A percentile compares a stretch with the other conserved stretches of the same genome.
These are phyloP conservation scores for Nomia melanderi DNA, from an alignment of 1,140 invertebrate species.

Conservation along the genomic window DNA sequence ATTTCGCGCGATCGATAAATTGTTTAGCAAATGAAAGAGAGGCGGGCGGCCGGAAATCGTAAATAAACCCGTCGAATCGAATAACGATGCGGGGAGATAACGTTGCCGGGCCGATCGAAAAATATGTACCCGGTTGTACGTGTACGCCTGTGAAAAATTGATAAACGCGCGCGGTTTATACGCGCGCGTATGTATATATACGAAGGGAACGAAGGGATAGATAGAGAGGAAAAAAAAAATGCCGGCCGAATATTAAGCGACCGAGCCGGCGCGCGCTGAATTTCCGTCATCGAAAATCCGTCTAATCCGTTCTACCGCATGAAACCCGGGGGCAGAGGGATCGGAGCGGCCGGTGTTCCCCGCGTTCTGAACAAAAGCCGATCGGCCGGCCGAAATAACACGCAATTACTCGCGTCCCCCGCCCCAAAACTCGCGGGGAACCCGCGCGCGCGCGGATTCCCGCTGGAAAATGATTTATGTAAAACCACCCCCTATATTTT, in stretches of 20 bases:
- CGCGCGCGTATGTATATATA: no score
- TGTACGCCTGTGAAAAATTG: conserved; percentile 18
- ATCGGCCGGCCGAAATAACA: conserved; percentile 18
- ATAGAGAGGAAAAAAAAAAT: background rate
- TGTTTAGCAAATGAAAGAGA: background rate
- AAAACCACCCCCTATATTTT: background rate
- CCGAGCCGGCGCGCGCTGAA: background rate
- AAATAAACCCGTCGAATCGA: conserved; percentile 19
- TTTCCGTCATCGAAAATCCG: conserved; percentile 22
- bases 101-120: background rate
- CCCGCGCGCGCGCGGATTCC: background rate
- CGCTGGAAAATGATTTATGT: background rate
- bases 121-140: background rate
- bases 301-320: conserved; percentile 33
- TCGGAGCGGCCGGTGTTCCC: conserved; percentile 8
- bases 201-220: no score
- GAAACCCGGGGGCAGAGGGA: conserved; percentile 5
- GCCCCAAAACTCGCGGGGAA: background rate
- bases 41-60: conserved; percentile 7
- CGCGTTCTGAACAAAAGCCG: conserved; percentile 20
- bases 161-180: conserved; percentile 13
- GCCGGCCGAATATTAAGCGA: background rate
- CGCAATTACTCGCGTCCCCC: background rate
- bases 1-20: background rate
- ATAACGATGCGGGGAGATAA: background rate